Base-by-base conservation (phyloP, 2,888 invertebrate genomes). In the Brachypalpus laphriformis region DNA sequence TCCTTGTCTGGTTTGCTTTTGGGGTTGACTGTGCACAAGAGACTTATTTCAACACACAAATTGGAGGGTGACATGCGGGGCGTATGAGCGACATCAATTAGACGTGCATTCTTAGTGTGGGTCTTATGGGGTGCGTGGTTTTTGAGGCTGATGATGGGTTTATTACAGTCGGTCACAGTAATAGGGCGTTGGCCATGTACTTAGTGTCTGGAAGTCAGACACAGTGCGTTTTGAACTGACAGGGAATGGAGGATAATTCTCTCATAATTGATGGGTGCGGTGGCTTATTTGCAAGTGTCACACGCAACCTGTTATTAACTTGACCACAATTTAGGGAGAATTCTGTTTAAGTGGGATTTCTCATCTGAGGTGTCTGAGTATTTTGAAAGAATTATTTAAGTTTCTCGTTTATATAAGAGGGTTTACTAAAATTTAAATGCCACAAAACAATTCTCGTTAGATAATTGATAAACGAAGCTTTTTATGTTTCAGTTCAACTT, bases 21-120 rank as follows among this genome's bases (percentile, higher is more conserved):
- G 28, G 57, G 49, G 71, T 28, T 76, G 63, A 49, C 25, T 57
- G 59, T 77, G 63, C 45, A 66, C 71, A 20, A 66, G 42, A 59
- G 40, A 61, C 37, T 16, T 59, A 42, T 28, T 68, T 68, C n/a
- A 56, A 68, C 22, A 65, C 20, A 65, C 14, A 66, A 51, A 40
- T n/a, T 34, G 40, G 22, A 31, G 57, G 28, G 42, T n/a, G 42
- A 28, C 4, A 49, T 25, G 42, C 51, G 14, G 49, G 71, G 54
- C 77, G 82, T 66, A 77, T 82, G 82, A 77, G 72, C 31, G 40
- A 66, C 66, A 34, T 78, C 45, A 66, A 66, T 66, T 76, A 76
- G 47, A 56, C 56, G 25, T 49, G 65, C 47, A 54, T 25, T 25
- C 25, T 5, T 16, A 37, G 34, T 18, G 20, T 22, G 8, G 51